A percentile compares a stretch with the other conserved stretches of the same genome.
Conservation (phyloP, 2,797 vertebrate species). For the Melanotaenia pygmaea region DNA sequence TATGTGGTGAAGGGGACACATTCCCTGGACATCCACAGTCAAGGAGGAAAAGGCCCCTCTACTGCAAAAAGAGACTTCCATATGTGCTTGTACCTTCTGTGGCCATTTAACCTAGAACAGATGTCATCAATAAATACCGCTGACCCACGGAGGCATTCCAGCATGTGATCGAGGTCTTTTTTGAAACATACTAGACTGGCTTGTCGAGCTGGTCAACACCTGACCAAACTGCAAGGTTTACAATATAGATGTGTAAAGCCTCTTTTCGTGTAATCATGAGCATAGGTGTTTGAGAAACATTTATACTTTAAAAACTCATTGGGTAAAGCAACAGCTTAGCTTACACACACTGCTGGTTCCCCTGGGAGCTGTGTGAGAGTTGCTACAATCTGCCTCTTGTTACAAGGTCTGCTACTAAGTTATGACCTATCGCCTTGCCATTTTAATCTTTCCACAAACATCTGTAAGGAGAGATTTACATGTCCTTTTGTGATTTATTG, state of each 20-base stretch:
- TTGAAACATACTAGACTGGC: constrained; percentile 47
- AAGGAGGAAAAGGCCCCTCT: constrained; percentile 84
- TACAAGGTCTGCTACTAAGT: constrained; percentile 81
- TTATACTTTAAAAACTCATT: constrained; percentile 91
- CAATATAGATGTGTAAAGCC: constrained; percentile 79
- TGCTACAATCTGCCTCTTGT: constrained; percentile 88
- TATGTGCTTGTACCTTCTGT: constrained; percentile 86
- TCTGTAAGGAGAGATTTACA: constrained; percentile 75
- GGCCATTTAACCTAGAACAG: constrained; percentile 91
- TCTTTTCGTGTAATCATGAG: constrained; percentile 75
- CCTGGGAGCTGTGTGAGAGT: constrained; percentile 82
- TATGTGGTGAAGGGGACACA: constrained; percentile 68
- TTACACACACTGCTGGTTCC: constrained; percentile 82
- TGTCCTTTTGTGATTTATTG: constrained; percentile 73
- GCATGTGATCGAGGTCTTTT: constrained; percentile 75
- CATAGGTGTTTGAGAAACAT: constrained; percentile 79
- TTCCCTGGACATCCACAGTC: constrained; percentile 81
- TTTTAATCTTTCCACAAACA: constrained; percentile 82
- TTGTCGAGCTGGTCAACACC: constrained; percentile 86
- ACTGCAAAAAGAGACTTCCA: constrained; percentile 90
- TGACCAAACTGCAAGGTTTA: constrained; percentile 90
- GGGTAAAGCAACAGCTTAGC: constrained; percentile 84
- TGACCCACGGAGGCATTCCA: constrained; percentile 86
- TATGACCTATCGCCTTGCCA: constrained; percentile 78
- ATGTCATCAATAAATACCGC: constrained; percentile 91